Evolutionary conservation across 2,113 vertebrate genomes (phyloP), one percentile per base, ranked within the genome.

Genomic region (Tringa solitaria): DNA sequence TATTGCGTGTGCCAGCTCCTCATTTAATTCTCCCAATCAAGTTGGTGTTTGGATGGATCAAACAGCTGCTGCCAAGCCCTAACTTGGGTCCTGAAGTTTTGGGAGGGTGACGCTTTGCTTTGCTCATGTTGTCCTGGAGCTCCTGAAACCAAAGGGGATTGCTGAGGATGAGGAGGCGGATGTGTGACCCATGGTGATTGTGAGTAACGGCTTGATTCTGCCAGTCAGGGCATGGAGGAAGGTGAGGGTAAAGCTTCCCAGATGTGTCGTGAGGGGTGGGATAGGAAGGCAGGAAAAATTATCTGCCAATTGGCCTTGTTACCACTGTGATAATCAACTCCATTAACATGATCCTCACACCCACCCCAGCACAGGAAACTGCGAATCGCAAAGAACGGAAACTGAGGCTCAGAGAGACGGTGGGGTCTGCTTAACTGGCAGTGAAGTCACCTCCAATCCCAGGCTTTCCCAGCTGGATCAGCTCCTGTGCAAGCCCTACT

Each of bases 171-270:
- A n/a, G 84, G 67, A 87, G 64, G 77, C 8, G 37, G 68, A 48
- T 2, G 69, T 0, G 4, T 50, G 80, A 65, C 50, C 65, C 24
- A 24, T 6, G 41, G 50, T 70, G 51, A 8, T 13, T 1, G 2
- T 54, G 87, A 95, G 59, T 41, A 76, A 90, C 37, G 77, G 80
- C 18, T 89, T 73, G 72, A 14, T 82, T 46, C 74, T 22, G 51
- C 69, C 86, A n/a, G 51, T 45, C 76, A 27, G 65, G 32, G 51
- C 57, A 41, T 5, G 63, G 61, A 50, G 70, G 35, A 23, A 68
- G 64, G 76, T 37, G 73, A 57, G 67, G 33, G 28, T 12, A 19
- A 67, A 56, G 39, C 68, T 51, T 63, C 61, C 63, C 35, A 56
- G 46, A 37, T 18, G 39, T n/a, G 41, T 41, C 1, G 8, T 72